Evolutionary conservation across 37 sponge, comb jelly and placozoan genomes (phyloP).

Genomic region (Oopsacas minuta): DNA sequence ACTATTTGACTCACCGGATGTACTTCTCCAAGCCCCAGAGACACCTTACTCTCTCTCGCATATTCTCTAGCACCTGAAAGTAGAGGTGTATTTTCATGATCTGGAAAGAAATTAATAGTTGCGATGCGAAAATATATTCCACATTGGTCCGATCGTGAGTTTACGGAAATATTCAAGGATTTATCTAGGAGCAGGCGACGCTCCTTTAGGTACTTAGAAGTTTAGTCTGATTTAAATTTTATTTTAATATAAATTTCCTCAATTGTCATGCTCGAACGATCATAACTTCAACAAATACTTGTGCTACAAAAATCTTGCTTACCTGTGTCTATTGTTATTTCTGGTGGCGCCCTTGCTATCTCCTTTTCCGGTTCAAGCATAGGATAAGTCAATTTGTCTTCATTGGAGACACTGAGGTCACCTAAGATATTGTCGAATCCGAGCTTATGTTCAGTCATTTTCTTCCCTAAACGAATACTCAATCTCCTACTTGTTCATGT

Average conservation of each 20-base stretch:
- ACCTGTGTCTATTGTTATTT: neutral
- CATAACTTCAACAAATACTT: too few species aligned
- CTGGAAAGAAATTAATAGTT: neutral
- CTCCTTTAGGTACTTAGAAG: too few species aligned
- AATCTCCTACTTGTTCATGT: neutral
- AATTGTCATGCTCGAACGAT: too few species aligned
- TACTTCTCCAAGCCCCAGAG: too few species aligned
- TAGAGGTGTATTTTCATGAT: conserved; percentile 11
- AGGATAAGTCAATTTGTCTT: neutral
- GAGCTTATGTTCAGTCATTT: neutral
- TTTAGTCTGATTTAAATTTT: too few species aligned
- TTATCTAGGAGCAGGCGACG: too few species aligned
- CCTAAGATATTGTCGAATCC: neutral
- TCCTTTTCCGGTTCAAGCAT: neutral
- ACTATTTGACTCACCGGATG: too few species aligned
- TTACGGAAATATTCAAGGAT: too few species aligned
- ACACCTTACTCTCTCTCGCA: neutral
- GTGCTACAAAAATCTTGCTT: neutral
- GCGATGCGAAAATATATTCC: too few species aligned
- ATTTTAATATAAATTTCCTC: too few species aligned
- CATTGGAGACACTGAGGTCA: neutral
- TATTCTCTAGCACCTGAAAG: neutral
- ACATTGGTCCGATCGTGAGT: too few species aligned
- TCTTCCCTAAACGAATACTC: neutral
- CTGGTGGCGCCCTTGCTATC: neutral